Base-by-base conservation (phyloP, 23 tunicate species). In the Corella eumyota region DNA sequence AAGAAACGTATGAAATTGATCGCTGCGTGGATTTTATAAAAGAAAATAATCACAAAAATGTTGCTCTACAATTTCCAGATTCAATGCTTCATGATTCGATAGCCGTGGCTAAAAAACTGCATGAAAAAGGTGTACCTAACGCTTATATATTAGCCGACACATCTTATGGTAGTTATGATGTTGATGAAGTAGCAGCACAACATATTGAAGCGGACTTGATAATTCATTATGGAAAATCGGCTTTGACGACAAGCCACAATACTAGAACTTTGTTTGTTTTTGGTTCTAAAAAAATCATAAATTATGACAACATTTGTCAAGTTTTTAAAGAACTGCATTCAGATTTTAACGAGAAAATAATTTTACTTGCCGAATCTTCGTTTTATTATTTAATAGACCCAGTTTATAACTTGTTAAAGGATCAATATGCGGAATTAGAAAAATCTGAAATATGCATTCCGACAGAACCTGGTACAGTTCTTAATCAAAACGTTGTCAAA, bases 31-130 rank as follows among this genome's bases (percentile, higher is more conserved):
- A 71, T 20, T 50, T 55, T 62, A 62, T 63, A 49, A 53, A 88
- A 88, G 78, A 88, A 58, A 67, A 88, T 27, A 31, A 46, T 1
- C 67, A 56, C 33, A 50, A 56, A 49, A 62, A 36, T 52, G 81
- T 88, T 2, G 81, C 81, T 1, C 61, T 88, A 9, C 96, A 88
- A 54, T 88, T 88, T 62, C 96, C 96, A 25, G 96, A 88, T 58
- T 51, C 75, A 15, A 30, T 88, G 56, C 75, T 88, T 5, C 25
- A 30, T 61, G 96, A 88, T 78, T 68, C 96, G 55, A 67, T 61
- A 21, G 36, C 50, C 29, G 96, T 88, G 32, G 58, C 88, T 33
- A 35, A 45, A 30, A 30, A 50, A 22, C 45, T 88, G 19, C 73
- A 72, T 58, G 7, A 38, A 34, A 36, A 54, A 44, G 62, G 71